phyloP scores from a whole-genome alignment of 1,140 invertebrate species.

The Chlorops oryzae region DNA sequence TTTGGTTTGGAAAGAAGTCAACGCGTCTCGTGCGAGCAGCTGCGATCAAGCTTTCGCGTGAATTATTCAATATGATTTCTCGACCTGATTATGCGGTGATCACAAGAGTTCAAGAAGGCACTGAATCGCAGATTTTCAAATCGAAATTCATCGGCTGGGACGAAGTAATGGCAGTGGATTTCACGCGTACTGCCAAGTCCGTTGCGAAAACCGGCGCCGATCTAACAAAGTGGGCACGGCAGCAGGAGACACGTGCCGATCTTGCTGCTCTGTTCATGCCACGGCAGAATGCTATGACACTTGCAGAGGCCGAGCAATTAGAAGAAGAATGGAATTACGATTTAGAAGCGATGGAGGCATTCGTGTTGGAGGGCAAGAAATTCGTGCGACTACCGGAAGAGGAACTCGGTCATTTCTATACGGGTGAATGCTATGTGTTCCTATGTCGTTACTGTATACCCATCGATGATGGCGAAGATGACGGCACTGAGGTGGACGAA shows the following conservation, averaged over 20 bases:
- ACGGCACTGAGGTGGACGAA: conserved; percentile 56
- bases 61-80: conserved; percentile 88
- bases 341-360: conserved; percentile 93
- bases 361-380: conserved; percentile 96
- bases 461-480: conserved; percentile 48
- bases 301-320: conserved; percentile 80
- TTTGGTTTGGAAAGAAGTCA: conserved; percentile 99
- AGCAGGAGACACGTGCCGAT: conserved; percentile 86
- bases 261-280: conserved; percentile 93
- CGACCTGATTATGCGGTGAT: conserved; percentile 84
- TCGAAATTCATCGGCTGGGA: conserved; percentile 98
- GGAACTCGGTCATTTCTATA: conserved; percentile 91
- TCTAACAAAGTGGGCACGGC: conserved; percentile 84
- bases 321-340: conserved; percentile 95
- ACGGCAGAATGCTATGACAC: conserved; percentile 80
- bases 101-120: conserved; percentile 81
- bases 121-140: conserved; percentile 87
- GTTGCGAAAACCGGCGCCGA: conserved; percentile 94
- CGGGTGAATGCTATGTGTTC: conserved; percentile 96
- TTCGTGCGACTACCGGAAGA: conserved; percentile 93
- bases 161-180: conserved; percentile 98
- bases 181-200: conserved; percentile 95
- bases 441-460: conserved; percentile 92
- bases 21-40: conserved; percentile 92
- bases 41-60: conserved; percentile 91